These are phyloP conservation scores for Rhynchonycteris naso DNA, from an alignment of 2,797 vertebrate genomes.

Conservation along the genomic window DNA sequence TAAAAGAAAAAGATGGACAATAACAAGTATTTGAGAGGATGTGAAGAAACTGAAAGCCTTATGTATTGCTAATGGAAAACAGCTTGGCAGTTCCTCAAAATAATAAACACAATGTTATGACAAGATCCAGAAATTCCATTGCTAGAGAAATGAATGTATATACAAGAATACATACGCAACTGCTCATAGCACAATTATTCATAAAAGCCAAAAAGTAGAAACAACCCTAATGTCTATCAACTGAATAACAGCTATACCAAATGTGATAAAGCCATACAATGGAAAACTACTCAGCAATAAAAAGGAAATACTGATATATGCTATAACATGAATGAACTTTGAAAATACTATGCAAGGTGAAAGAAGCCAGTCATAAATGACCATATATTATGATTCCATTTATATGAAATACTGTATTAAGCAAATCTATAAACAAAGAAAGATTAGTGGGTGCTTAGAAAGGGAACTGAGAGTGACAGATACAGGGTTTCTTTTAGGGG, in stretches of 20 bases:
- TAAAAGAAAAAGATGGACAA: not conserved
- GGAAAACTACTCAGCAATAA: not conserved
- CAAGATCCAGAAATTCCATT: not conserved
- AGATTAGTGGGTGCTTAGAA: not conserved
- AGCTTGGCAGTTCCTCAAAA: not conserved
- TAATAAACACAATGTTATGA: not conserved
- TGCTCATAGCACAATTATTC: not conserved
- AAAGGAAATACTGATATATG: not conserved
- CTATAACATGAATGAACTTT: not conserved
- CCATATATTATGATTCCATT: not conserved
- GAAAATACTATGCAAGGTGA: not conserved
- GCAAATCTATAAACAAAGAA: conserved; percentile 14
- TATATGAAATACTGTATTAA: conserved; percentile 17
- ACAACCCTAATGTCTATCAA: not conserved
- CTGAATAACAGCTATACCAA: not conserved
- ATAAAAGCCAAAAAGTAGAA: not conserved
- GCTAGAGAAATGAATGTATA: not conserved
- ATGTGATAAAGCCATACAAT: not conserved
- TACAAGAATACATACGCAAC: not conserved
- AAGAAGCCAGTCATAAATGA: not conserved
- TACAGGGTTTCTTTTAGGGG: not conserved
- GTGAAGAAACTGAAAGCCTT: not conserved
- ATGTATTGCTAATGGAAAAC: not conserved
- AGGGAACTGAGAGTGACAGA: not conserved
- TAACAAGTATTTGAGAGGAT: not conserved